Evolutionary conservation across 1,140 invertebrate species (phyloP).

Genomic region (Patella vulgata): DNA sequence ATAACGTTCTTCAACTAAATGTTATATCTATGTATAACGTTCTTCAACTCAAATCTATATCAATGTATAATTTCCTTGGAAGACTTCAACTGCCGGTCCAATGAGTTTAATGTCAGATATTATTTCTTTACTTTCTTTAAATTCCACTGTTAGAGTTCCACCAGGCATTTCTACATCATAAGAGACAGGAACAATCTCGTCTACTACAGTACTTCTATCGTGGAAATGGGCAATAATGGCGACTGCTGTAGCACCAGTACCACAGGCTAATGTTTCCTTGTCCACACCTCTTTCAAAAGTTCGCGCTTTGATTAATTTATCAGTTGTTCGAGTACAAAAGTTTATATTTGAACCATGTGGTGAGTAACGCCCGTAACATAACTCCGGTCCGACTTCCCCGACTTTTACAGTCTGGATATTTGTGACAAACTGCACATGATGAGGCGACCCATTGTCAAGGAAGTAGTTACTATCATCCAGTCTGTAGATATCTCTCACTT

Average conservation of each 20-base stretch:
- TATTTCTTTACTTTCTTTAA: no score
- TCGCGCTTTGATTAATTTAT: slow-evolving; percentile 4
- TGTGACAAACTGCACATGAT: slow-evolving; percentile 29
- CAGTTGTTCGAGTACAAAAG: slow-evolving; percentile 11
- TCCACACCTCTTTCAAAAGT: slow-evolving; percentile 45
- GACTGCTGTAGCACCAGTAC: slow-evolving; percentile 33
- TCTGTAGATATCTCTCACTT: not conserved
- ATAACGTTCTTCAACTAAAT: no score
- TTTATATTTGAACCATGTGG: slow-evolving; percentile 28
- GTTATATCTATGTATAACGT: no score
- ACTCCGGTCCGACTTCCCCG: slow-evolving; percentile 4
- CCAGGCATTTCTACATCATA: no score
- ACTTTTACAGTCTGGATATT: slow-evolving; percentile 16
- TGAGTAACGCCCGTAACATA: slow-evolving; percentile 14
- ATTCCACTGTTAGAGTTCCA: no score
- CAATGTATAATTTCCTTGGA: no score
- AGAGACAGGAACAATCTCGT: no score
- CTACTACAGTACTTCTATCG: no score
- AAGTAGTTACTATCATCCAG: slow-evolving; percentile 17
- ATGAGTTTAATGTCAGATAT: no score
- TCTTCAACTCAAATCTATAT: no score
- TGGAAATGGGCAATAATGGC: slow-evolving; percentile 10
- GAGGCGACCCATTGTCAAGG: slow-evolving; percentile 32
- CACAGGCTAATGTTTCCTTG: slow-evolving; percentile 37
- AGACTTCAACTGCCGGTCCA: no score